Evolutionary conservation across 2,113 vertebrate genomes (phyloP).

Genomic region (Athene cunicularia): DNA sequence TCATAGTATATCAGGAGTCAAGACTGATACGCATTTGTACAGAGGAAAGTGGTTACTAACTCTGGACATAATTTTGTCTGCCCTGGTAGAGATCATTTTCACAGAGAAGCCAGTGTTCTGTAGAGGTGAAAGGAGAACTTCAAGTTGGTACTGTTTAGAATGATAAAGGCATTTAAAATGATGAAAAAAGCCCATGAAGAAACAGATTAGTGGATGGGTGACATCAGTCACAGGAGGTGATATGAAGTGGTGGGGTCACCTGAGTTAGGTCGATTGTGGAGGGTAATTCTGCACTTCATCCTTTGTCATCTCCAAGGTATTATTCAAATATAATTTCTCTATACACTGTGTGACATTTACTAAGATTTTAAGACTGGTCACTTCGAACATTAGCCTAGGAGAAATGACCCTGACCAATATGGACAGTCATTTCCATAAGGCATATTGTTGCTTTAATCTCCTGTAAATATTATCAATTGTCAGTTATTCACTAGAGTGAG

Average conservation of each 20-base stretch:
- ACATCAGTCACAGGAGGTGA: background rate
- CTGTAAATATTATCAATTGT: background rate
- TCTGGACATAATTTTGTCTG: background rate
- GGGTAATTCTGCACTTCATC: background rate
- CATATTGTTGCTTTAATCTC: background rate
- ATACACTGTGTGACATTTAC: background rate
- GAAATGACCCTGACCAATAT: background rate
- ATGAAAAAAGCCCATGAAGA: background rate
- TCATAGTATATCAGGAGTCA: background rate
- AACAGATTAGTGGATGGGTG: background rate
- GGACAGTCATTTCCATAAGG: background rate
- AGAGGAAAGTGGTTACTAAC: background rate
- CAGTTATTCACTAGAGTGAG: background rate
- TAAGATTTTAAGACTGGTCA: background rate
- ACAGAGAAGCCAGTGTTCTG: background rate
- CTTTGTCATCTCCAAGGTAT: background rate
- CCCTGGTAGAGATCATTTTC: background rate
- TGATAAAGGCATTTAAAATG: background rate
- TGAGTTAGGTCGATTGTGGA: background rate
- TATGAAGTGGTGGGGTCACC: background rate
- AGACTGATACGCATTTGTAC: background rate
- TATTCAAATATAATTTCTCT: background rate
- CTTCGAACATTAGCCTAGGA: background rate
- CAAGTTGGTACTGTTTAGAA: background rate
- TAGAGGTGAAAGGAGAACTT: background rate